phyloP scores from a whole-genome alignment of 2,113 vertebrate species.

The Pelmatolapia mariae region DNA sequence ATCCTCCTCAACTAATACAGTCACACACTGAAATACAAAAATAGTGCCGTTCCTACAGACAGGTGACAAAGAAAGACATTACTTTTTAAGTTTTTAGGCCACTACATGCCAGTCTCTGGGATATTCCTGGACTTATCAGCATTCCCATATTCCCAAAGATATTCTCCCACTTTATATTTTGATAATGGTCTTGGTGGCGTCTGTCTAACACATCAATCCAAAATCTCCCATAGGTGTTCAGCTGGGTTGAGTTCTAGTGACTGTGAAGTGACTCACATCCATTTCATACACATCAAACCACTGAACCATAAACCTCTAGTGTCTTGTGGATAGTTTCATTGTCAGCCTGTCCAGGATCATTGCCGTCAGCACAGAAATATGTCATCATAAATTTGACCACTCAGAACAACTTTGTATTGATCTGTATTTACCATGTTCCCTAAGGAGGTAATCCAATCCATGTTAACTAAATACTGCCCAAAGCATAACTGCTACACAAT shows the following conservation, averaged over 20 bases:
- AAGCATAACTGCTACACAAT: neutral
- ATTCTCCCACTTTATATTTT: neutral
- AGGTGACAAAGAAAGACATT: neutral
- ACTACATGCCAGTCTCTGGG: neutral
- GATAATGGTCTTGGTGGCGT: neutral
- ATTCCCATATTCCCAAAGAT: neutral
- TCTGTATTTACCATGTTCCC: neutral
- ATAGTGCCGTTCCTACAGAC: fast-evolving
- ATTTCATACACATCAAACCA: neutral
- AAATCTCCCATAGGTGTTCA: neutral
- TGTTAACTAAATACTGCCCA: neutral
- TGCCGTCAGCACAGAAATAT: neutral
- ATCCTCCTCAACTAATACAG: neutral
- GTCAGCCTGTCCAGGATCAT: neutral
- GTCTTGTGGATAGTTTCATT: neutral
- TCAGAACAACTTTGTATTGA: neutral
- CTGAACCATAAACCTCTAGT: neutral
- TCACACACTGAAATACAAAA: neutral
- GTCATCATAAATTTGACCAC: neutral
- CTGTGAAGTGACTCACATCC: neutral
- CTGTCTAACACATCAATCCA: neutral
- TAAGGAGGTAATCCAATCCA: neutral
- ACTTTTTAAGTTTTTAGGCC: neutral
- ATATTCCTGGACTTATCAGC: neutral
- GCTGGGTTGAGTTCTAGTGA: neutral